phyloP scores from a whole-genome alignment of 2,797 vertebrate species.

The Sardinella longiceps region DNA sequence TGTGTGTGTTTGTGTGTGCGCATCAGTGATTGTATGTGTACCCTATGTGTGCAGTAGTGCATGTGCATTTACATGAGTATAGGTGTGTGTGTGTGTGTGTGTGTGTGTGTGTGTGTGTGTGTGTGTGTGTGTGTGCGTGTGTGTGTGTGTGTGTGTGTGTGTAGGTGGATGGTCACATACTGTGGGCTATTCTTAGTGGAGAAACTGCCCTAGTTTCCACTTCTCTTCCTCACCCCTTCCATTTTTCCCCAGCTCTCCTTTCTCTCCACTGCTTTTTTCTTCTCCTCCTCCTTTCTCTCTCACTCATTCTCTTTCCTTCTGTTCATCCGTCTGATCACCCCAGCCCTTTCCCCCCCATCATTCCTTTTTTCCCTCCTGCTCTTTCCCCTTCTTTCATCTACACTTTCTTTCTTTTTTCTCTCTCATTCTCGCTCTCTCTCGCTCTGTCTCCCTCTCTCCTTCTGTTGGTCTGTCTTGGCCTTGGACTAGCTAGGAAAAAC shows the following conservation, averaged over 20 bases:
- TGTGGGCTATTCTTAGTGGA: slow-evolving; percentile 50
- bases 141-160: background rate
- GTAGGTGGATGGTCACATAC: background rate
- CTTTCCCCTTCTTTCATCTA: background rate
- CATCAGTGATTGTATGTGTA: background rate
- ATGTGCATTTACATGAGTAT: background rate
- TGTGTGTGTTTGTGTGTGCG: background rate
- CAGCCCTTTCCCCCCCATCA: background rate
- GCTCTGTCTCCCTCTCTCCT: slow-evolving; percentile 16
- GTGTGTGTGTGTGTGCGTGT: background rate
- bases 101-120: background rate
- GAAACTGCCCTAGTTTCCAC: slow-evolving; percentile 53
- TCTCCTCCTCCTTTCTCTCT: background rate
- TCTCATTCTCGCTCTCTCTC: slow-evolving; percentile 30
- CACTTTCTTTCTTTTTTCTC: slow-evolving; percentile 13
- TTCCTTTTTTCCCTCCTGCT: background rate
- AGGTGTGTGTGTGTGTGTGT: background rate
- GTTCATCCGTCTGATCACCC: no score
- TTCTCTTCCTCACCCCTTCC: background rate
- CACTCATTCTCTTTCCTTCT: background rate
- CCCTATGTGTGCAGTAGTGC: background rate
- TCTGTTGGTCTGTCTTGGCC: slow-evolving; percentile 32
- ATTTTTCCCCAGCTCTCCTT: background rate
- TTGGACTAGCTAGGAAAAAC: slow-evolving; percentile 42
- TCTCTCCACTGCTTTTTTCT: background rate